phyloP scores from a whole-genome alignment of 2,113 vertebrate species.

The Rhinopomastus cyanomelas region DNA sequence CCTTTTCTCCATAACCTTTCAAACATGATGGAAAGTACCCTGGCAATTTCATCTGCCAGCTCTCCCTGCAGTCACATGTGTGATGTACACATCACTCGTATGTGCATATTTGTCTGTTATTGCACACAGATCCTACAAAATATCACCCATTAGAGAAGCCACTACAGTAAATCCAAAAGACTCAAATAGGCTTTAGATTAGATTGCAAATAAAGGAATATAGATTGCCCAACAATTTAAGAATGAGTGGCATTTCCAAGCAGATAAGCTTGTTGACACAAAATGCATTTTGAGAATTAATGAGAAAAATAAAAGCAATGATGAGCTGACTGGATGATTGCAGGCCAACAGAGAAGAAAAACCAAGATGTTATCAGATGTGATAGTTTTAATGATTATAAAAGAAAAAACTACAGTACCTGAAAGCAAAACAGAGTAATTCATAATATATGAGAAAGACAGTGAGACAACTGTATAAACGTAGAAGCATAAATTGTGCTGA shows the following conservation, averaged over 20 bases:
- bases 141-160: neutral
- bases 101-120: too few relatives aligned
- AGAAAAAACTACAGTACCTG: neutral
- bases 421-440: neutral
- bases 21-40: too few relatives aligned
- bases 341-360: neutral
- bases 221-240: neutral
- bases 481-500: neutral
- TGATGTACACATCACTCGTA: too few relatives aligned
- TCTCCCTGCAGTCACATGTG: too few relatives aligned
- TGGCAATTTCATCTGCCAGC: too few relatives aligned
- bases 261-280: neutral
- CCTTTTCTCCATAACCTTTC: too few relatives aligned
- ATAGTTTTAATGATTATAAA: neutral
- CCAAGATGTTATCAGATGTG: neutral
- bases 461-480: neutral
- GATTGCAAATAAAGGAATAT: neutral
- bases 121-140: neutral
- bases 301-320: neutral
- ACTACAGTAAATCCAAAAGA: neutral
- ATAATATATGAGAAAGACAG: neutral
- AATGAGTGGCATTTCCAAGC: neutral
- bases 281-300: neutral
- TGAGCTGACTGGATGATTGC: neutral
- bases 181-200: neutral